Base-by-base conservation (phyloP, 2,797 vertebrate species). In the Clamator glandarius region DNA sequence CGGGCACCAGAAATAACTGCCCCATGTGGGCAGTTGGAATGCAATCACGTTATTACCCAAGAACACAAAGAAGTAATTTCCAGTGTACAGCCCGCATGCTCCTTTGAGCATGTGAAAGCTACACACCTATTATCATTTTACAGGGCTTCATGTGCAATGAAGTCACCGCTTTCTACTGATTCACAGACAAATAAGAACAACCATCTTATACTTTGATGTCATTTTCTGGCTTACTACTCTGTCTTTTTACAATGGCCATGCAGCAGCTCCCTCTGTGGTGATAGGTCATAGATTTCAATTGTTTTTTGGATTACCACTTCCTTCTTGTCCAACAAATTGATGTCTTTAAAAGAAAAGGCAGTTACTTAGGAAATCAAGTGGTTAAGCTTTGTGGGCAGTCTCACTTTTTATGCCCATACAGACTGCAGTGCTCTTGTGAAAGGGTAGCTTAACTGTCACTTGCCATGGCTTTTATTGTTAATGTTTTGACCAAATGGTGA, bases 321-420 rank as follows among this genome's bases (percentile, higher is more conserved):
- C 98, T 97, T 91, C 87, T 89, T 52, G 33, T 77, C 83, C 46
- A 95, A 94, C 92, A 96, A 96, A 95, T 92, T 64, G 92, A 95
- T 93, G 93, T 58, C 79, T 92, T 81, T 89, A 83, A 95, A 93
- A 91, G 55, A 96, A 85, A 92, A 81, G 94, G 68, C 97, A 50
- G 97, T 98, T 98, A 97, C 93, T 98, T 98, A 85, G 85, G 97
- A 96, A 98, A 98, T 95, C 69, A 87, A 82, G 97, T 96, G 97
- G 98, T 97, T 96, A 95, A 86, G 48, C 70, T 79, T 77, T 94
- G 89, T 95, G 94, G 90, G 90, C 58, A 58, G 77, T 83, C 91
- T 76, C 84, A 89, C 82, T 42, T 82, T 95, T 87, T 79, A 66
- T 93, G 90, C 28, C 80, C 42, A 64, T 81, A 95, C 57, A 67